These are phyloP conservation scores for Enoplosus armatus DNA, from an alignment of 2,797 vertebrate species.

Conservation along the genomic window DNA sequence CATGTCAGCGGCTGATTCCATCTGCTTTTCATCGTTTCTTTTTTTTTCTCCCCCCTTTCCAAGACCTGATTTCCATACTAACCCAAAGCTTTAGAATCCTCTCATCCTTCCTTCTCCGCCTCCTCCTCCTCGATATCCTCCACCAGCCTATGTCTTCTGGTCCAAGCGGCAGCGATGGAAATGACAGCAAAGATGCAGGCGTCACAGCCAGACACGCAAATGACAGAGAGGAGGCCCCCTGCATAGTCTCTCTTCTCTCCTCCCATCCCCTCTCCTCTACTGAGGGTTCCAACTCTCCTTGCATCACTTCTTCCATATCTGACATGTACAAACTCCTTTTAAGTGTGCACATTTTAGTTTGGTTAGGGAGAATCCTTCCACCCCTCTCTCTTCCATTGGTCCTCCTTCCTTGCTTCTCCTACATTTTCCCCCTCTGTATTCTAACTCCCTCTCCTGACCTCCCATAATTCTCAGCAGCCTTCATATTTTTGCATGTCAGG, in stretches of 20 bases:
- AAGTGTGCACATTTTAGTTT: constrained; percentile 22
- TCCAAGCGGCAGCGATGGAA: constrained; percentile 59
- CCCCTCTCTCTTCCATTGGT: neutral
- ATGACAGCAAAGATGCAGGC: constrained; percentile 66
- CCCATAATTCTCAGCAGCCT: constrained; percentile 38
- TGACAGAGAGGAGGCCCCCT: constrained; percentile 58
- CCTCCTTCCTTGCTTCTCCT: constrained; percentile 6
- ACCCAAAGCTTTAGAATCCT: constrained; percentile 70
- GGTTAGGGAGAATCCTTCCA: neutral
- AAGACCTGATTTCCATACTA: constrained; percentile 77
- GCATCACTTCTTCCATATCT: constrained; percentile 32
- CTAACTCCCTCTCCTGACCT: constrained; percentile 39
- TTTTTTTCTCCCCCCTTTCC: constrained; percentile 29
- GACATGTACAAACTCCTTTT: constrained; percentile 34
- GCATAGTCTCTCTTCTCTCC: constrained; percentile 21
- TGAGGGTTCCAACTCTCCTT: constrained; percentile 22
- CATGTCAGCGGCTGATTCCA: constrained; percentile 76
- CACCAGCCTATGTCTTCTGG: constrained; percentile 52
- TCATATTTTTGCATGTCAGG: constrained; percentile 51
- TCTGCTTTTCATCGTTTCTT: constrained; percentile 71
- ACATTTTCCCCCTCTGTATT: constrained; percentile 12
- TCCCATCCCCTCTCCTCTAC: constrained; percentile 15
- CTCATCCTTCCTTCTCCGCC: constrained; percentile 56
- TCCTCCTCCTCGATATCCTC: constrained; percentile 39
- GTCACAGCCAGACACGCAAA: constrained; percentile 55